Percentiles rank a stretch among this genome's conserved stretches.
Conservation (phyloP, 2,797 vertebrate species). For the Xiphophorus birchmanni region DNA sequence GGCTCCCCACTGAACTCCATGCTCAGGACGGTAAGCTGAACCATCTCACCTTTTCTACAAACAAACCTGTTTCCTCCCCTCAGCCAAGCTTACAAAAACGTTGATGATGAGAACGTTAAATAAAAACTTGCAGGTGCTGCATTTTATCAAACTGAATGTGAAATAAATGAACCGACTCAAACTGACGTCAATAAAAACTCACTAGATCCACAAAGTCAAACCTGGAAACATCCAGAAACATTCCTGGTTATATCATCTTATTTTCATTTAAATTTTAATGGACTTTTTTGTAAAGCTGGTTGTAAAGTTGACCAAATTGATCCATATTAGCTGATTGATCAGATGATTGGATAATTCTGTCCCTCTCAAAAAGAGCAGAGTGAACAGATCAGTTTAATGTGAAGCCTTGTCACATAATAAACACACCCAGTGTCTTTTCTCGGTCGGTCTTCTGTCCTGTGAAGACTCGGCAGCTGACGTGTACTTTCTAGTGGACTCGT, state of each 20-base stretch:
- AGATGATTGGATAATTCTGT: not conserved
- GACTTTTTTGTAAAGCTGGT: not conserved
- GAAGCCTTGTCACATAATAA: constrained; percentile 24
- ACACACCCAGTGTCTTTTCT: constrained; percentile 46
- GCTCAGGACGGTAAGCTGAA: constrained; percentile 84
- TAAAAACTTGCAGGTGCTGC: not conserved
- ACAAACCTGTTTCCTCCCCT: not conserved
- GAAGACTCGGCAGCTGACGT: constrained; percentile 85
- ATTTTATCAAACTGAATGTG: not conserved
- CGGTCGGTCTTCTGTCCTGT: constrained; percentile 72
- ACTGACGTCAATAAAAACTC: not conserved
- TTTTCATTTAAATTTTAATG: not conserved
- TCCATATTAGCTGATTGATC: not conserved
- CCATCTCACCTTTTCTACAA: constrained; percentile 5
- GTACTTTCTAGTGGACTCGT: constrained; percentile 95
- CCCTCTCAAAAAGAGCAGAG: not conserved
- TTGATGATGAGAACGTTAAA: not conserved
- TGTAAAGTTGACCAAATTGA: not conserved
- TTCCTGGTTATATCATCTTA: not conserved
- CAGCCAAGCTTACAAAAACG: not conserved
- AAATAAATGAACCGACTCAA: not conserved
- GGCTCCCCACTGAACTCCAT: constrained; percentile 64
- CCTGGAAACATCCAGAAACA: not conserved
- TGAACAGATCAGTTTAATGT: not conserved
- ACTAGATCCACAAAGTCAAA: not conserved